Percentiles rank a stretch among this genome's conserved stretches.
phyloP scores from a whole-genome alignment of 2,797 vertebrate genomes.

The Rhadinocentrus ornatus region DNA sequence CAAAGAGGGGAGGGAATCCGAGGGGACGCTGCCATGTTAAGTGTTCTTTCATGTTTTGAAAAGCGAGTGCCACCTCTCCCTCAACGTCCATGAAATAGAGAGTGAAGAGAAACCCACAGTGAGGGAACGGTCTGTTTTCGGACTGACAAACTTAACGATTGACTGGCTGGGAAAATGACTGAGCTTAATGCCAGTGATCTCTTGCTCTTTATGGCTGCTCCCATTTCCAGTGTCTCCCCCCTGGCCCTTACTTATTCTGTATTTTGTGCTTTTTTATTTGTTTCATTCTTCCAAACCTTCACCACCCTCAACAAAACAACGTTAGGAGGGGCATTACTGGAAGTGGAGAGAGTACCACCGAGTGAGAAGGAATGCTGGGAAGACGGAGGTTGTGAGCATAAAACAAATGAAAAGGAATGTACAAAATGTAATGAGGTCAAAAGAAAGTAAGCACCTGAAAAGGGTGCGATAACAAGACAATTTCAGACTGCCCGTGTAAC shows the following conservation, averaged over 20 bases:
- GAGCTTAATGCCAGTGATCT: constrained; percentile 14
- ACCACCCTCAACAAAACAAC: constrained; percentile 35
- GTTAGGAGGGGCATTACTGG: constrained; percentile 45
- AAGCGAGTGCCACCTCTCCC: constrained; percentile 61
- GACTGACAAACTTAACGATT: constrained; percentile 59
- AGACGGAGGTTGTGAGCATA: constrained; percentile 48
- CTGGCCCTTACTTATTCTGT: constrained; percentile 16
- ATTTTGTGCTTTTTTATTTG: constrained; percentile 33
- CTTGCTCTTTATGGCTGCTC: constrained; percentile 25
- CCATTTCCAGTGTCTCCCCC: constrained; percentile 12
- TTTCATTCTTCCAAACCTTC: constrained; percentile 20
- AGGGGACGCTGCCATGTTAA: constrained; percentile 66
- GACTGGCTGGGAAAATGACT: constrained; percentile 59
- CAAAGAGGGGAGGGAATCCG: constrained; percentile 56
- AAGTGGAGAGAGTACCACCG: constrained; percentile 33
- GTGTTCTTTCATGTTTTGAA: constrained; percentile 77
- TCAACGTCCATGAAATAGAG: constrained; percentile 65
- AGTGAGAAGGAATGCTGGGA: constrained; percentile 21
- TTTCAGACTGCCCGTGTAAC: constrained; percentile 25
- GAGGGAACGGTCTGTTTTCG: constrained; percentile 47
- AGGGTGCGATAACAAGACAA: constrained; percentile 48
- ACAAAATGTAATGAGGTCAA: constrained; percentile 67
- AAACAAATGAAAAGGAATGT: constrained; percentile 63
- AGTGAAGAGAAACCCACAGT: constrained; percentile 56
- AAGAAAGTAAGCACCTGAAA: constrained; percentile 51